These are phyloP conservation scores for Poeciliopsis paucimaculata DNA, from an alignment of 2,797 vertebrate species.

Conservation along the genomic window DNA sequence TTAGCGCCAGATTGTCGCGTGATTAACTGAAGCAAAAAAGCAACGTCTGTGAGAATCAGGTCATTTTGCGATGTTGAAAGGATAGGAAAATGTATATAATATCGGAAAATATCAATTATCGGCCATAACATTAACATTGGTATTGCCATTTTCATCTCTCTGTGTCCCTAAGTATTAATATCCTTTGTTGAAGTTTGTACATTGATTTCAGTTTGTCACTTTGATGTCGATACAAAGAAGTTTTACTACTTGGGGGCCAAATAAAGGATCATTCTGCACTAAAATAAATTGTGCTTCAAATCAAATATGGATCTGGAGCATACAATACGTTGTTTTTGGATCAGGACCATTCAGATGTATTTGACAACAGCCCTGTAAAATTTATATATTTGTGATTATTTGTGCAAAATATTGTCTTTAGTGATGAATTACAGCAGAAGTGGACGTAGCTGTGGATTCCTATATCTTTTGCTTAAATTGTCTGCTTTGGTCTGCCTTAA, in stretches of 20 bases:
- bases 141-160: too few species aligned
- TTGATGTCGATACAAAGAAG: background rate
- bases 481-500: background rate
- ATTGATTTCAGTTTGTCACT: background rate
- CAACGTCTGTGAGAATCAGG: too few species aligned
- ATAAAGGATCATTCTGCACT: background rate
- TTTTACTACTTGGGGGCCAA: background rate
- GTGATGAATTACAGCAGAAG: too few species aligned
- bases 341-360: background rate
- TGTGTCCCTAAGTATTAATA: background rate
- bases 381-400: background rate
- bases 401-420: background rate
- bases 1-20: too few species aligned
- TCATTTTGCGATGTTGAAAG: too few species aligned
- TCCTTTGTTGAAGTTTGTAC: background rate
- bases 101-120: too few species aligned
- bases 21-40: too few species aligned
- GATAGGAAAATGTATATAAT: too few species aligned
- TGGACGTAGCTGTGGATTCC: background rate
- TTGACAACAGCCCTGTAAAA: background rate
- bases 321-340: background rate
- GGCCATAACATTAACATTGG: too few species aligned
- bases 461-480: background rate
- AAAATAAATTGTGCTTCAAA: background rate
- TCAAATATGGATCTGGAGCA: background rate